These are phyloP conservation scores for Iguana delicatissima DNA, from an alignment of 2,797 vertebrate species.

Conservation along the genomic window DNA sequence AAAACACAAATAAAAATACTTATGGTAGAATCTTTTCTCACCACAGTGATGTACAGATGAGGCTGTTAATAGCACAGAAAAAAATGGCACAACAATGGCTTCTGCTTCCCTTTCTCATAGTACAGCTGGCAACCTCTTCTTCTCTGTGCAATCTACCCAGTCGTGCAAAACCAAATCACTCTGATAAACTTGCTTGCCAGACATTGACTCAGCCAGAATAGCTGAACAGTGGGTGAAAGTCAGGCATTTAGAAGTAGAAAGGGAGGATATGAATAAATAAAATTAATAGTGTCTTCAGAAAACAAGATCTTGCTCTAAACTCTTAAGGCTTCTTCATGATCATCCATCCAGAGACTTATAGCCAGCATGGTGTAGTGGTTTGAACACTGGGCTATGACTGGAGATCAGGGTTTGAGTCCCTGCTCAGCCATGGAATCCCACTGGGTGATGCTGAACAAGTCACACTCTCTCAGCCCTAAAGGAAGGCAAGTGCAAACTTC, in stretches of 20 bases:
- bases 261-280: not conserved
- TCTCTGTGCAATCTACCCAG: slow-evolving; percentile 11
- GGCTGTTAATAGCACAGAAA: not conserved
- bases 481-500: no score
- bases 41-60: slow-evolving; percentile 7
- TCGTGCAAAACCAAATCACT: slow-evolving; percentile 39
- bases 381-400: no score
- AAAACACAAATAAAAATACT: not conserved
- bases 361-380: no score
- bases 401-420: no score
- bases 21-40: slow-evolving; percentile 15
- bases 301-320: not conserved
- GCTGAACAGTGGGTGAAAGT: not conserved
- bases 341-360: not conserved
- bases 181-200: slow-evolving; percentile 16
- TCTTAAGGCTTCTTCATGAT: not conserved
- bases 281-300: not conserved
- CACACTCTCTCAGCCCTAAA: no score
- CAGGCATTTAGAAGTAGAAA: not conserved
- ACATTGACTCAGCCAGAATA: slow-evolving; percentile 17
- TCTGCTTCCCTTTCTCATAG: not conserved
- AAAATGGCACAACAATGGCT: not conserved
- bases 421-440: no score
- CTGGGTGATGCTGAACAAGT: no score
- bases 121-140: not conserved